These are phyloP conservation scores for Drepana arcuata DNA, from an alignment of 1,140 invertebrate species.

Conservation along the genomic window DNA sequence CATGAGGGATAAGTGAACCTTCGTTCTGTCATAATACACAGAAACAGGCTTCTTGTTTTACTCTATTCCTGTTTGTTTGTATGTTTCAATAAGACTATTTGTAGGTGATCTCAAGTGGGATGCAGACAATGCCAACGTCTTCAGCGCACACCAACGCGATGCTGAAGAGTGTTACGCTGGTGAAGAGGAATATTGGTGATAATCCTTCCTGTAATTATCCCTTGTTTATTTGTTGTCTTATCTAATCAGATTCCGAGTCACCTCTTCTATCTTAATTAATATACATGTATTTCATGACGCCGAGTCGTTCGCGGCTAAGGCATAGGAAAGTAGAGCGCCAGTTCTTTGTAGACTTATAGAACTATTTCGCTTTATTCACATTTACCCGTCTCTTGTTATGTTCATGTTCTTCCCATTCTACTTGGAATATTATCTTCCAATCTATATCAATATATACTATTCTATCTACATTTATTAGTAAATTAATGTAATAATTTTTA, in stretches of 20 bases:
- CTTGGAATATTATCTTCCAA: no score
- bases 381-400: no score
- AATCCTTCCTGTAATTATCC: slow-evolving; percentile 35
- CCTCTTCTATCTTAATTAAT: neutral
- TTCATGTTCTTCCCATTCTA: no score
- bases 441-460: no score
- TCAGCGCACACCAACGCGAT: slow-evolving; percentile 25
- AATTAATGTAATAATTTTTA: no score
- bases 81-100: no score
- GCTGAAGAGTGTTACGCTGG: slow-evolving; percentile 49
- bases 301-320: neutral
- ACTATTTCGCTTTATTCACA: no score
- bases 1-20: neutral
- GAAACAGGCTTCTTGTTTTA: neutral
- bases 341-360: neutral
- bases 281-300: neutral
- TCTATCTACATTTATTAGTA: no score
- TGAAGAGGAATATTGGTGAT: slow-evolving; percentile 45
- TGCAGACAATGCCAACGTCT: neutral
- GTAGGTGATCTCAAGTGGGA: no score
- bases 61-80: neutral
- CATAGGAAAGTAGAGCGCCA: neutral
- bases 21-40: neutral
- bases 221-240: neutral
- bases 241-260: neutral